Evolutionary conservation across 2,888 invertebrate genomes (phyloP).

Genomic region (Dexiosoma caninum): DNA sequence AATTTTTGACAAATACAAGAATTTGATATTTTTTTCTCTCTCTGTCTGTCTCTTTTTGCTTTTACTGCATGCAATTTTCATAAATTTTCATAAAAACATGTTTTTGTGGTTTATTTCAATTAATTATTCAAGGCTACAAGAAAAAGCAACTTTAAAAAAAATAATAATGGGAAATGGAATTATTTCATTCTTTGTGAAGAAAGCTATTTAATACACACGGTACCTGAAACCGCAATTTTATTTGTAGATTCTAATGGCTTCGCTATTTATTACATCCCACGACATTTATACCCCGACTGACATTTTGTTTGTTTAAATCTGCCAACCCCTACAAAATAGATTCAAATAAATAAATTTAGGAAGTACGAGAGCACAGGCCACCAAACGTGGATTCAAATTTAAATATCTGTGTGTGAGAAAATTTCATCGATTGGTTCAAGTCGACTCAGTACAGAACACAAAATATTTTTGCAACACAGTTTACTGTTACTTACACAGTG

Average conservation of each 20-base stretch:
- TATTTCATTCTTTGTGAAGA: neutral
- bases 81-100: neutral
- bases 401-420: neutral
- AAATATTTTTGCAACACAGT: too few species aligned
- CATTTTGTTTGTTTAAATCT: too few species aligned
- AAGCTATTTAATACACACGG: neutral
- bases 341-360: neutral
- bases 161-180: conserved; percentile 13
- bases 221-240: conserved; percentile 12
- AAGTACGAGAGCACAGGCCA: neutral
- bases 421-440: neutral
- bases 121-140: conserved; percentile 18
- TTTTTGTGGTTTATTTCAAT: neutral
- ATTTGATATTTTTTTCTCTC: neutral
- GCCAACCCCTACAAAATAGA: neutral
- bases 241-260: conserved; percentile 10
- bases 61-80: neutral
- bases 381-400: neutral
- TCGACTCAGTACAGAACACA: neutral
- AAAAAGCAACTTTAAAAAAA: neutral
- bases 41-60: neutral
- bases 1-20: too few species aligned
- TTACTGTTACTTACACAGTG: too few species aligned
- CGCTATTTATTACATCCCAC: neutral
- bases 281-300: too few species aligned